Percentiles rank a stretch among this genome's conserved stretches.
Conservation (phyloP, 2,113 vertebrate genomes). For the Pogonocichla stellata region DNA sequence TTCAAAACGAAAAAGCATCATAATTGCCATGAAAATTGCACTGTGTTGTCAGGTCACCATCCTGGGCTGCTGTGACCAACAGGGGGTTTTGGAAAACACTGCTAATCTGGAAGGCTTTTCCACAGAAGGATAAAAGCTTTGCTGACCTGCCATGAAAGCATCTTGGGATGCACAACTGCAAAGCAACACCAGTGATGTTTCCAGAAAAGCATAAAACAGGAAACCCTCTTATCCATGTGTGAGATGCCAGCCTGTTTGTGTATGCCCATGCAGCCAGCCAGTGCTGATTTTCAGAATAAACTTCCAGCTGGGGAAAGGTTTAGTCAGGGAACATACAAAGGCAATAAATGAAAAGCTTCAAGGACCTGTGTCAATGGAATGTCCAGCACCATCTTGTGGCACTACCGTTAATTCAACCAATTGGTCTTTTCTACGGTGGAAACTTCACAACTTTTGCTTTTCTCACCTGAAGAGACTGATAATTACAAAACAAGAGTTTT, state of each 20-base stretch:
- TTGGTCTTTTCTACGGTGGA: not conserved
- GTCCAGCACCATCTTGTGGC: slow-evolving; percentile 53
- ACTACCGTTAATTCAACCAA: not conserved
- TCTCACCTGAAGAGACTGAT: not conserved
- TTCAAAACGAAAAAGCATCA: not conserved
- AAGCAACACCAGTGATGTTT: not conserved
- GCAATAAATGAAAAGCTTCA: not conserved
- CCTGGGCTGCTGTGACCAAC: not conserved
- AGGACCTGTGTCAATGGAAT: not conserved
- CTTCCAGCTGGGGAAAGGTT: not conserved
- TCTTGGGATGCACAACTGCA: not conserved
- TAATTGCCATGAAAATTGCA: not conserved
- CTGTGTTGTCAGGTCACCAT: not conserved
- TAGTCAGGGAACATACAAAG: not conserved
- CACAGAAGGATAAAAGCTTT: not conserved
- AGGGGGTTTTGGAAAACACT: not conserved
- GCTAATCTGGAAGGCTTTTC: not conserved
- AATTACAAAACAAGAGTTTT: not conserved
- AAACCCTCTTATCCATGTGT: not conserved
- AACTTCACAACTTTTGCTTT: not conserved
- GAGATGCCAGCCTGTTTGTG: not conserved
- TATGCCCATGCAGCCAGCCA: not conserved
- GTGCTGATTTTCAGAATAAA: not conserved
- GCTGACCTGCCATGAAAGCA: not conserved
- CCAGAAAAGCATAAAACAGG: not conserved